Evolutionary conservation across 1,140 invertebrate species (phyloP).

Genomic region (Zaprionus kolodkinae): DNA sequence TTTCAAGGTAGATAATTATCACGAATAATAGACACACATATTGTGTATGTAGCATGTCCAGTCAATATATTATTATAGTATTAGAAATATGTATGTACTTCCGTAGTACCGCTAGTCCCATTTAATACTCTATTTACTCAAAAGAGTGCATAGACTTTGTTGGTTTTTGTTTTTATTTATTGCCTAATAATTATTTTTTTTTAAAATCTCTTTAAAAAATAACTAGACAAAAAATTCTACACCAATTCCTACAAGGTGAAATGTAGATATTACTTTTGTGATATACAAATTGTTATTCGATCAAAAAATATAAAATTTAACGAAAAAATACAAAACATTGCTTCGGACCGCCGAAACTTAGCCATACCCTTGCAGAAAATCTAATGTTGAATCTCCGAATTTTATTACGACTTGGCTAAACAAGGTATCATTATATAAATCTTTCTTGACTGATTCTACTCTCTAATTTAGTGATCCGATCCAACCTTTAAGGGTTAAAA

Average conservation of each 20-base stretch:
- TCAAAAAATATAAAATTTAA: slow-evolving; percentile 55
- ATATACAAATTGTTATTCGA: slow-evolving; percentile 81
- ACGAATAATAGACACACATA: slow-evolving; percentile 63
- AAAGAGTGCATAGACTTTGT: slow-evolving; percentile 35
- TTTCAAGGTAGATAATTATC: slow-evolving; percentile 64
- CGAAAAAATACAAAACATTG: slow-evolving; percentile 14
- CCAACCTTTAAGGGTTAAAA: slow-evolving; percentile 14
- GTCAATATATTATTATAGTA: slow-evolving; percentile 29
- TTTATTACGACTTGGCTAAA: slow-evolving; percentile 12
- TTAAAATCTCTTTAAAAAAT: slow-evolving; percentile 39
- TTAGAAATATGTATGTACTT: slow-evolving; percentile 53
- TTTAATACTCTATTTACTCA: slow-evolving; percentile 45
- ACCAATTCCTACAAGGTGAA: slow-evolving; percentile 79
- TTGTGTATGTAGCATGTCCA: slow-evolving; percentile 65
- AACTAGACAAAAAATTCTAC: slow-evolving; percentile 51
- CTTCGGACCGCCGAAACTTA: slow-evolving; percentile 38
- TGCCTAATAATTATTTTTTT: slow-evolving; percentile 45
- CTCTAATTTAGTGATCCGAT: slow-evolving; percentile 44
- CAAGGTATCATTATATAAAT: slow-evolving; percentile 33
- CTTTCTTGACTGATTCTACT: slow-evolving; percentile 26
- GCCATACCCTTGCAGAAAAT: slow-evolving; percentile 38
- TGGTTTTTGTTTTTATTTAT: slow-evolving; percentile 31
- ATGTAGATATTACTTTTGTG: slow-evolving; percentile 83
- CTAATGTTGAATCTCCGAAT: slow-evolving; percentile 7
- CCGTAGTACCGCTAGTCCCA: slow-evolving; percentile 64